Evolutionary conservation across 2,888 invertebrate species (phyloP).

Genomic region (Phortica magna): DNA sequence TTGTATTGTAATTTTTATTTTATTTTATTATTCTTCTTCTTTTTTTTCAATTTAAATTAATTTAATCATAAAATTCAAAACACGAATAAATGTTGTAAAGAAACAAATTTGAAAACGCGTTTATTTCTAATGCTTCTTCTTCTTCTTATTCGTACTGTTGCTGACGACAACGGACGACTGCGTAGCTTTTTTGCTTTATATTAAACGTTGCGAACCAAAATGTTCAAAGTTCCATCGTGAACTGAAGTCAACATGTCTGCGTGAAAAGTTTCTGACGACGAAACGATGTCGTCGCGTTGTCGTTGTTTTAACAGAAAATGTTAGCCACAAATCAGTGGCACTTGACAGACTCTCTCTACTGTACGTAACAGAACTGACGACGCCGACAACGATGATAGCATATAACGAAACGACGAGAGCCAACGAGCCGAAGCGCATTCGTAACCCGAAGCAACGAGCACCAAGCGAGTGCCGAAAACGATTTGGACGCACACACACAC

Average conservation of each 20-base stretch:
- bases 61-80: no score
- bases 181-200: background rate
- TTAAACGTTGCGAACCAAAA: background rate
- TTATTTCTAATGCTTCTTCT: no score
- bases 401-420: conserved; percentile 45
- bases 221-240: conserved; percentile 77
- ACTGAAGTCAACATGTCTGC: conserved; percentile 59
- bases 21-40: conserved; percentile 35
- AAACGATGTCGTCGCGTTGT: no score
- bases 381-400: background rate
- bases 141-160: no score
- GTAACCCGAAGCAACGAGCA: conserved; percentile 31
- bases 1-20: conserved; percentile 39
- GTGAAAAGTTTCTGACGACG: conserved; percentile 12
- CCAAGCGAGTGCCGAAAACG: conserved; percentile 30
- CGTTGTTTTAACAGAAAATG: no score
- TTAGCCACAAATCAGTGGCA: no score
- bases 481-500: conserved; percentile 11
- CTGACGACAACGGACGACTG: background rate
- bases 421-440: conserved; percentile 33
- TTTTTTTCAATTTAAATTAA: background rate
- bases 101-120: background rate
- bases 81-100: background rate
- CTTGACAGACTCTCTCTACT: no score
- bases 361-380: background rate